A percentile compares a stretch with the other conserved stretches of the same genome.
Conservation (phyloP, 2,888 invertebrate genomes). For the Drosophila putrida region DNA sequence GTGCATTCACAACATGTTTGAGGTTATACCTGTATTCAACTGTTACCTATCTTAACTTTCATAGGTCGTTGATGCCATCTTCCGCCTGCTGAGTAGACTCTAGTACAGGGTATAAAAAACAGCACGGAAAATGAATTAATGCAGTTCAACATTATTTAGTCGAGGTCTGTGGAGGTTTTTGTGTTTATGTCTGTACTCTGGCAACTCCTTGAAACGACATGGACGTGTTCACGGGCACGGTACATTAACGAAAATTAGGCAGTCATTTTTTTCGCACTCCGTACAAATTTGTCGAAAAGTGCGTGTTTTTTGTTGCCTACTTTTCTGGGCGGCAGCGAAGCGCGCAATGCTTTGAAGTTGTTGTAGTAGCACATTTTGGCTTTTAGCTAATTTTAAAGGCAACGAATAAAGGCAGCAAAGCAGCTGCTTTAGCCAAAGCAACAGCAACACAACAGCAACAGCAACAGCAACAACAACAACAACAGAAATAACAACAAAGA, state of each 20-base stretch:
- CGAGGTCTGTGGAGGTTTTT: slow-evolving; percentile 25
- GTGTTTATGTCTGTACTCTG: slow-evolving; percentile 14
- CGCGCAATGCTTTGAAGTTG: slow-evolving; percentile 70
- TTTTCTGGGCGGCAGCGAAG: slow-evolving; percentile 64
- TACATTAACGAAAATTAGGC: slow-evolving; percentile 77
- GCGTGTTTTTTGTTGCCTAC: slow-evolving; percentile 63
- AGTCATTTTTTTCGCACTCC: slow-evolving; percentile 61
- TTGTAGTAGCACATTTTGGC: slow-evolving; percentile 40
- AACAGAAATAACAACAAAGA: slow-evolving; percentile 18
- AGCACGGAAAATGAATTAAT: slow-evolving; percentile 74
- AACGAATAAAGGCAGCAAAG: slow-evolving; percentile 17
- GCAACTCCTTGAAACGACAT: slow-evolving; percentile 46
- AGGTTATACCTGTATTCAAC: no score
- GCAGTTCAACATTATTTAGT: slow-evolving; percentile 62
- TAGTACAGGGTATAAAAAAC: slow-evolving; percentile 32
- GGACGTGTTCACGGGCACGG: slow-evolving; percentile 46
- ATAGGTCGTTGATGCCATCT: neutral
- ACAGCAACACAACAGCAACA: slow-evolving; percentile 11
- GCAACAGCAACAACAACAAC: slow-evolving; percentile 19
- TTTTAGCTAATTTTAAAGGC: slow-evolving; percentile 77
- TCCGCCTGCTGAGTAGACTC: no score
- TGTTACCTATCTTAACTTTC: neutral
- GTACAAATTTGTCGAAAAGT: slow-evolving; percentile 43
- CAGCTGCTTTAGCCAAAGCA: slow-evolving; percentile 16
- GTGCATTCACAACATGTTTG: neutral